Evolutionary conservation across 2,797 vertebrate genomes (phyloP).

Genomic region (Avahi laniger): DNA sequence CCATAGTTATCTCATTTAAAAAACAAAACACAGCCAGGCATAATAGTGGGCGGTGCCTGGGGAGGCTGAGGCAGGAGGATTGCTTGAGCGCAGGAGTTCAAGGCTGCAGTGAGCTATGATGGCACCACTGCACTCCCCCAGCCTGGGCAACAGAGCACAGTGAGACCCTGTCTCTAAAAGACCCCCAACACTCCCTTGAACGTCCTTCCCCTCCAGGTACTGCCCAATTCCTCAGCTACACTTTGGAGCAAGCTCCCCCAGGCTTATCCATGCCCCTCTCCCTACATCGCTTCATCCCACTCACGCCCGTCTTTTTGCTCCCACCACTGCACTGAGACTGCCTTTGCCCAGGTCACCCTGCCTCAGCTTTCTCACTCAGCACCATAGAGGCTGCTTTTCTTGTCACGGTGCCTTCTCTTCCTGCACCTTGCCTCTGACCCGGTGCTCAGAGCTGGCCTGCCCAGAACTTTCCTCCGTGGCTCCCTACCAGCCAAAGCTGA

Average conservation of each 20-base stretch:
- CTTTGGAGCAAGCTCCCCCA: not conserved
- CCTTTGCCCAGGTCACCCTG: not conserved
- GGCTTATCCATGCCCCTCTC: not conserved
- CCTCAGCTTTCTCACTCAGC: not conserved
- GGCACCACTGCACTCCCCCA: not conserved
- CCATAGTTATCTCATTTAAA: not conserved
- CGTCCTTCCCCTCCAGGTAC: not conserved
- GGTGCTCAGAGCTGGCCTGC: not conserved
- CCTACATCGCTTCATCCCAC: not conserved
- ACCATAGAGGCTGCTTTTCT: not conserved
- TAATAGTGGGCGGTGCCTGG: not conserved
- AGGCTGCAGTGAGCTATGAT: not conserved
- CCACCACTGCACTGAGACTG: not conserved
- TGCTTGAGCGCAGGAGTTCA: not conserved
- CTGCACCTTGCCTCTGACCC: not conserved
- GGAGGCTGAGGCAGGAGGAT: not conserved
- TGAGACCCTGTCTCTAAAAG: not conserved
- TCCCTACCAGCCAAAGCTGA: not conserved
- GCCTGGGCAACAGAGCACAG: not conserved
- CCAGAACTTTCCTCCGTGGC: not conserved
- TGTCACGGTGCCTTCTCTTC: not conserved
- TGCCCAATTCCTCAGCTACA: not conserved
- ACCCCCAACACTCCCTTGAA: not conserved
- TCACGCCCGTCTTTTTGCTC: not conserved
- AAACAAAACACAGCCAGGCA: not conserved